These are phyloP conservation scores for Nyleta sp. DNA, from an alignment of 2,888 invertebrate genomes.

Conservation along the genomic window DNA sequence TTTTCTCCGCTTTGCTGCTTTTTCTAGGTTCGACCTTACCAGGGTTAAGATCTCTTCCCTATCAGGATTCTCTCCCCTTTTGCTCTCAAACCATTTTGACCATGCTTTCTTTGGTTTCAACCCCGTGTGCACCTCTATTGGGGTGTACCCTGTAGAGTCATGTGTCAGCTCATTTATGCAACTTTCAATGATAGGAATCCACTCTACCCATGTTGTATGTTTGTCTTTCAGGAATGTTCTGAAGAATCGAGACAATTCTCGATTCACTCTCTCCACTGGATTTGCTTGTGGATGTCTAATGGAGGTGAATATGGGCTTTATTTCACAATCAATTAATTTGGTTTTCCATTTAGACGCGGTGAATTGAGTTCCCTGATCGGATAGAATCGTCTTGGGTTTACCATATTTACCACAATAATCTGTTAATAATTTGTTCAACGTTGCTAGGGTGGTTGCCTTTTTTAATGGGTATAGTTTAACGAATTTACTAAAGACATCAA, in stretches of 20 bases:
- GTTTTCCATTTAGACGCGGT: not conserved
- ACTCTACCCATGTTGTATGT: conserved; percentile 24
- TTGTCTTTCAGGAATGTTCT: not conserved
- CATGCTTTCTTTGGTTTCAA: conserved; percentile 5
- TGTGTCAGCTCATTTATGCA: conserved; percentile 49
- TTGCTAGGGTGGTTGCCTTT: not conserved
- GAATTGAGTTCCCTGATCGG: not conserved
- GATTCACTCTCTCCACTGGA: conserved; percentile 6
- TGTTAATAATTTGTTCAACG: not conserved
- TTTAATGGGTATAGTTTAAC: not conserved
- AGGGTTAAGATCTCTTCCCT: not conserved
- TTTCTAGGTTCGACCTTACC: not conserved
- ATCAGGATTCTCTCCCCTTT: no score
- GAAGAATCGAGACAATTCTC: not conserved
- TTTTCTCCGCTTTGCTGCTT: not conserved
- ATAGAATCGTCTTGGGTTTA: not conserved
- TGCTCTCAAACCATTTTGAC: not conserved
- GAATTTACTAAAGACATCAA: conserved; percentile 39
- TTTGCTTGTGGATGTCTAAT: not conserved
- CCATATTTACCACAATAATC: not conserved
- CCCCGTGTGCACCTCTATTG: conserved; percentile 23
- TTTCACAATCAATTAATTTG: not conserved
- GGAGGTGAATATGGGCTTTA: conserved; percentile 4
- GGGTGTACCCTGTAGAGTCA: conserved; percentile 28
- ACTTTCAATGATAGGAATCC: conserved; percentile 20